Evolutionary conservation across 2,113 vertebrate genomes (phyloP), one percentile per base, ranked within the genome.

Genomic region (Echinops telfairi): DNA sequence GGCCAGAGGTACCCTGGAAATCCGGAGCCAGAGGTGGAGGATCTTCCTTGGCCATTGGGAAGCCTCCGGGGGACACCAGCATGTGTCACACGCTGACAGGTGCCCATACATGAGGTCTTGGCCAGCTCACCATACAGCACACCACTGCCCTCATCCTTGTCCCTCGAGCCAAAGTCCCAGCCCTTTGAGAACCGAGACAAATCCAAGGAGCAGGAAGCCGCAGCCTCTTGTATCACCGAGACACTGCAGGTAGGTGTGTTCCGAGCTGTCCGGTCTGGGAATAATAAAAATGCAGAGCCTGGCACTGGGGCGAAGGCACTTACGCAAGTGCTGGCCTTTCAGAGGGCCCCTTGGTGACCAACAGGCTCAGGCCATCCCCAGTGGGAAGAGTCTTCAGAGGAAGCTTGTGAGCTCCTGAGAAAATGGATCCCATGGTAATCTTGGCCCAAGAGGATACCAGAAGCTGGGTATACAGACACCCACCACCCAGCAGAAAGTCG

Each of bases 221-320:
- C 3, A 19, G 53, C 57, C 27, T 40, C 23, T 0, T 6, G 6
- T 58, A 33, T 73, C 87, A 43, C 89, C 22, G 80, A 90, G 64
- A 81, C 33, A 70, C 73, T 47, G 27, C 47, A 53, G 10, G 47
- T 14, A 7, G 47, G 47, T 53, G 47, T 53, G 47, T 11, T 14
- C 47, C 12, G 10, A 53, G 47, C 57, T 23, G 1, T 47, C 80
- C 47, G 53, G 5, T 23, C 27, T 38, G 23, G 38, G 31, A n/a
- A 11, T 57, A 53, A 10, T 29, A 22, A 19, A 57, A 88, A 66
- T 0, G 2, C 20, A 22, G 86, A 20, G 15, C n/a, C 25, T 86
- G 25, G 86, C 19, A 38, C 70, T 3, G 76, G 64, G 84, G 76
- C 47, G 38, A 62, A 93, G 82, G 90, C 7, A 85, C 88, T 88